Base-by-base conservation (phyloP, 2,797 vertebrate species). In the Esox lucius region DNA sequence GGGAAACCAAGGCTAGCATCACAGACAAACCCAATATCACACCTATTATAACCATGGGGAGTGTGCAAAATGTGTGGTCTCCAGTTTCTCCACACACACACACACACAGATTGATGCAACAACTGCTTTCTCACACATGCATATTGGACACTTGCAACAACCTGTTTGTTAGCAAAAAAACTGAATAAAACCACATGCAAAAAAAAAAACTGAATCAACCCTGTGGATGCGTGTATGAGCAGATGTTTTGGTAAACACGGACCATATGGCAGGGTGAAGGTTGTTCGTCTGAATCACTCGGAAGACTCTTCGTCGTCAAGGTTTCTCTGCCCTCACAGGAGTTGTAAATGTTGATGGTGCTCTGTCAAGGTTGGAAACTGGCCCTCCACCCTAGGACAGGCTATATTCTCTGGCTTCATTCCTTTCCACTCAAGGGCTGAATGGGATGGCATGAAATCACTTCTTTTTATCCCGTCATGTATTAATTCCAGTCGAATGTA, bases 401-500 rank as follows among this genome's bases (percentile, higher is more conserved):
- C 8, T n/a, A 39, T 26, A 6, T 42, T 49, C 68, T 69, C 68
- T 19, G 22, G n/a, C 33, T 42, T 39, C 33, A n/a, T 67, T 67
- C 15, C 16, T 33, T 19, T 39, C 33, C 7, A 3, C 33, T 39
- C 8, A 9, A 22, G 31, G 65, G 33, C 65, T 39, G 68, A 26
- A n/a, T 13, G 42, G 15, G 22, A 31, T 7, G 16, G 39, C n/a
- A 75, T 74, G 75, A 74, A 78, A 49, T 65, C 62, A 28, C 5
- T 80, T 82, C 19, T 78, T 85, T 76, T 22, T 67, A 73, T 80
- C 88, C 75, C 33, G 82, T 76, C 75, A 73, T 75, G 75, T 81
- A 78, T 67, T 82, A 79, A 80, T 79, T 70, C 77, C 77, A 59
- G 73, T 80, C 81, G 84, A 85, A 85, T 56, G 72, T 83, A 79